Evolutionary conservation across 2,113 vertebrate species (phyloP).

Genomic region (Lophochroa leadbeateri): DNA sequence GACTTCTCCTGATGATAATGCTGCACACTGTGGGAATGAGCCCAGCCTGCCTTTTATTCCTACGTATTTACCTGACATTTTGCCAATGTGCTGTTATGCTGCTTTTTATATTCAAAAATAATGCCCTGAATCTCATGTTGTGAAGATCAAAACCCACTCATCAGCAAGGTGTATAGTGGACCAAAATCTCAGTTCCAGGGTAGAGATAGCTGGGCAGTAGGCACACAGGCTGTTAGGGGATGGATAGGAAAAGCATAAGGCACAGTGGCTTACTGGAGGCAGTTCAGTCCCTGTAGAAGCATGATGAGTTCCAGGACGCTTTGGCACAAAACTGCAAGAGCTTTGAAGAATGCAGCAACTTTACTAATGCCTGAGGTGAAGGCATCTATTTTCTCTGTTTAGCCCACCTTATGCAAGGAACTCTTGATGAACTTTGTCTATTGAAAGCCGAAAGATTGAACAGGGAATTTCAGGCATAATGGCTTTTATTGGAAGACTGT

Average conservation of each 20-base stretch:
- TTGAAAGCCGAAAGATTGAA: neutral
- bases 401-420: neutral
- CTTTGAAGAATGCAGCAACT: neutral
- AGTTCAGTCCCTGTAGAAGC: neutral
- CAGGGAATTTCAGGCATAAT: neutral
- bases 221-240: fast-evolving
- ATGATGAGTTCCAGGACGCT: neutral
- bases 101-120: neutral
- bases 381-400: neutral
- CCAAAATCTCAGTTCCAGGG: fast-evolving
- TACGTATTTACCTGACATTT: neutral
- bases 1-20: neutral
- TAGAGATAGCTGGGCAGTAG: neutral
- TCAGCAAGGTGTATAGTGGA: neutral
- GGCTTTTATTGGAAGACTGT: neutral
- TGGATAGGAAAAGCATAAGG: neutral
- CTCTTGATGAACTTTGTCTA: neutral
- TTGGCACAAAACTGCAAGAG: neutral
- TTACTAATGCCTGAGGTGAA: neutral
- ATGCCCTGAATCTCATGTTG: neutral
- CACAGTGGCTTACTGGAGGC: neutral
- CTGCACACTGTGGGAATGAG: neutral
- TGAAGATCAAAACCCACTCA: neutral
- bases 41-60: neutral
- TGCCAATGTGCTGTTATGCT: neutral